Evolutionary conservation across 1,140 invertebrate species (phyloP).

Genomic region (Drosophila triauraria): DNA sequence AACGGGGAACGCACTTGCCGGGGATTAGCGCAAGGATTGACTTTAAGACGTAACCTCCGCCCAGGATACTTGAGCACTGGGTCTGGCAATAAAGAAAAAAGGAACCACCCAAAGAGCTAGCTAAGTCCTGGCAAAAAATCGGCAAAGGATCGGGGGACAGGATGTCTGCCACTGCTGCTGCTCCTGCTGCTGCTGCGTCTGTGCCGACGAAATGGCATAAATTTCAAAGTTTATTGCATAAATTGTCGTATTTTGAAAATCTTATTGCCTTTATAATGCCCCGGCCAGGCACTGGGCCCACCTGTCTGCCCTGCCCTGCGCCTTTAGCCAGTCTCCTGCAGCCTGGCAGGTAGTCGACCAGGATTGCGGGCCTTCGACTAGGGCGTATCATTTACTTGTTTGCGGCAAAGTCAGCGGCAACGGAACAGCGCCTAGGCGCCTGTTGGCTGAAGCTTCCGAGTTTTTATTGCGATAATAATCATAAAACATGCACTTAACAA

Average conservation of each 20-base stretch:
- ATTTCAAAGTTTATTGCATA: constrained; percentile 84
- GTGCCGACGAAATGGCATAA: constrained; percentile 71
- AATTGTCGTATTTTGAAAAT: constrained; percentile 84
- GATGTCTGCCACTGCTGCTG: constrained; percentile 22
- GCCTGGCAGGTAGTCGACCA: constrained; percentile 2
- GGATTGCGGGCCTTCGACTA: constrained; percentile 19
- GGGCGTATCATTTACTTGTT: constrained; percentile 76
- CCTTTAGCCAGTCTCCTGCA: constrained; percentile 18
- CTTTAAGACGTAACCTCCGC: constrained; percentile 66
- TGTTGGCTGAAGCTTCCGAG: constrained; percentile 41
- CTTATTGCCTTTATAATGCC: constrained; percentile 83
- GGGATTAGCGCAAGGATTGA: constrained; percentile 79
- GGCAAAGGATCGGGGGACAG: constrained; percentile 6
- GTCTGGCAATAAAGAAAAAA: constrained; percentile 61
- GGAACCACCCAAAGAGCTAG: constrained; percentile 32
- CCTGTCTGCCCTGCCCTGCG: constrained; percentile 36
- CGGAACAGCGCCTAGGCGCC: constrained; percentile 38
- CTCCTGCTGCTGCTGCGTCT: constrained; percentile 33
- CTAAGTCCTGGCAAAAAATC: constrained; percentile 36
- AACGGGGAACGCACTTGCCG: constrained; percentile 61
- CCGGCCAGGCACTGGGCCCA: constrained; percentile 49
- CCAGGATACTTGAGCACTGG: constrained; percentile 49
- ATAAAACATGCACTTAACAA: constrained; percentile 84
- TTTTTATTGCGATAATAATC: constrained; percentile 84
- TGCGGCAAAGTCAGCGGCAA: constrained; percentile 49